Conservation (phyloP, 2,113 vertebrate species). For the Thryonomys swinderianus region DNA sequence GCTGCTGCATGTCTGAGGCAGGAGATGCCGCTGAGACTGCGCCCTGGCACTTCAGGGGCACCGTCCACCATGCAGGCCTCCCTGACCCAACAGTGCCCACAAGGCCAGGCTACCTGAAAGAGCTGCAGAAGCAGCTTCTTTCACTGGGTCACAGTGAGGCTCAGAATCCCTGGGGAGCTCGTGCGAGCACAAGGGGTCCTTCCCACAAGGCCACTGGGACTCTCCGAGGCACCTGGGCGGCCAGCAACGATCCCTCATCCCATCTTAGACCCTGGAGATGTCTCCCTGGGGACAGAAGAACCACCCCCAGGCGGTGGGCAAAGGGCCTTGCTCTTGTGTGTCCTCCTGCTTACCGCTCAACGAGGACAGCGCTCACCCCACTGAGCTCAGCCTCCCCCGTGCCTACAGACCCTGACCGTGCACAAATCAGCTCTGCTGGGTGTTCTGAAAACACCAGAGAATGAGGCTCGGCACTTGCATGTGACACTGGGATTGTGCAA, state of each 20-base stretch:
- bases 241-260: background rate
- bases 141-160: background rate
- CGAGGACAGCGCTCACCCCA: background rate
- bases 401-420: rapidly evolving
- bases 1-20: constrained; percentile 96
- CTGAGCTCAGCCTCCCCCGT: background rate
- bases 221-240: rapidly evolving
- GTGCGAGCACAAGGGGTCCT: background rate
- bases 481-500: background rate
- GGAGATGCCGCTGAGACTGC: rapidly evolving
- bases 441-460: background rate
- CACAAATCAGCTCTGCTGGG: rapidly evolving
- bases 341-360: background rate
- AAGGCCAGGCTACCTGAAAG: background rate
- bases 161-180: background rate
- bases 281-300: background rate
- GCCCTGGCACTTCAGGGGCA: background rate
- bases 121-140: background rate
- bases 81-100: background rate
- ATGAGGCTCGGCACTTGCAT: background rate
- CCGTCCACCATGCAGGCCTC: background rate
- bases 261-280: background rate
- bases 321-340: rapidly evolving
- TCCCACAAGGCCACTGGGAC: background rate
- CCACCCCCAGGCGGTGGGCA: background rate